phyloP scores from a whole-genome alignment of 2,113 vertebrate genomes.

The Crotalus tigris region DNA sequence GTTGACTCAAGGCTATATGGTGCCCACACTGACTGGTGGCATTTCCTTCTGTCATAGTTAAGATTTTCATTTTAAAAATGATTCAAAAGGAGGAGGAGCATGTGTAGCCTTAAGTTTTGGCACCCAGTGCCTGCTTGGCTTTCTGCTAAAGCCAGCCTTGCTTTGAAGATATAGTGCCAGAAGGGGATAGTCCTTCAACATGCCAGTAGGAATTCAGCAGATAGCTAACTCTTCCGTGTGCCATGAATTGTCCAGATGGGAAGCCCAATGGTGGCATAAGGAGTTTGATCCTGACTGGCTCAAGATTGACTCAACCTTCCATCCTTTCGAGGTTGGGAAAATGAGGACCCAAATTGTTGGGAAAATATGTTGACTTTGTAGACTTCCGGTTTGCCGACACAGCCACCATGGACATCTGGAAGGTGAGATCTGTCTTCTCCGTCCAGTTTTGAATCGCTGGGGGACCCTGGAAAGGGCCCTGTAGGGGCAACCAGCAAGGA shows the following conservation, averaged over 20 bases:
- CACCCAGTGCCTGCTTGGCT: neutral
- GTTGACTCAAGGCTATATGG: neutral
- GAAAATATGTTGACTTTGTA: neutral
- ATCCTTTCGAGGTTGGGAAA: neutral
- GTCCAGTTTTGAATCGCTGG: no score
- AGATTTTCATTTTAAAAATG: neutral
- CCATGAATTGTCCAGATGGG: neutral
- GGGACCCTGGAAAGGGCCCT: no score
- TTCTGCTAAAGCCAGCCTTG: neutral
- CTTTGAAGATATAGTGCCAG: neutral
- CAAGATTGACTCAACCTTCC: neutral
- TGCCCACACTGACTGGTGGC: neutral
- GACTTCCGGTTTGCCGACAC: no score
- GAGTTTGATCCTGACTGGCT: neutral
- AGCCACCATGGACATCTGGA: no score
- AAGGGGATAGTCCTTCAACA: neutral
- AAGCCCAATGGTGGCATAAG: neutral
- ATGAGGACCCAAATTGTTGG: neutral
- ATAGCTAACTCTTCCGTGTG: neutral
- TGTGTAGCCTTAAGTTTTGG: neutral
- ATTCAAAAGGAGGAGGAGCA: neutral
- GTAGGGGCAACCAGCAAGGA: no score
- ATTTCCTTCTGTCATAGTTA: neutral
- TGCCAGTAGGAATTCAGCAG: neutral
- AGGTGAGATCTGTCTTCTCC: no score